These are phyloP conservation scores for Acrobeloides nanus DNA, from an alignment of 2,888 invertebrate species.

Conservation along the genomic window DNA sequence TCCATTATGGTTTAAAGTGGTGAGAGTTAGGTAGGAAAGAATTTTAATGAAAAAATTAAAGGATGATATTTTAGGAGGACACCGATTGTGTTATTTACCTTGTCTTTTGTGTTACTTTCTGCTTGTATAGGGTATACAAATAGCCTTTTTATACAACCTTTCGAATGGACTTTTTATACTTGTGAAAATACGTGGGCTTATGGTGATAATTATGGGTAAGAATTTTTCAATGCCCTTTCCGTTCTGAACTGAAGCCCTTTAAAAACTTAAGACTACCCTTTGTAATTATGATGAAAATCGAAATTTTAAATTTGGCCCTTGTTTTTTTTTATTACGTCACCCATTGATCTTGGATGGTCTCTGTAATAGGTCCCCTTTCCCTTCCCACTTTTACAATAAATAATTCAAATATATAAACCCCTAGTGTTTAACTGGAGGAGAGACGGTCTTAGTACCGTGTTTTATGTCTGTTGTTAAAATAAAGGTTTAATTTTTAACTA, in stretches of 20 bases:
- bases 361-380: too few relatives aligned
- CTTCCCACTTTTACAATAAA: too few relatives aligned
- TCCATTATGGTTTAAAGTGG: conserved; percentile 27
- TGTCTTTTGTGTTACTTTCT: conserved; percentile 22
- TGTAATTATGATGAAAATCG: not conserved
- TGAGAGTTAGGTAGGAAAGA: conserved; percentile 21
- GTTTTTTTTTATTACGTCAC: too few relatives aligned
- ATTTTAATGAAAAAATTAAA: not conserved
- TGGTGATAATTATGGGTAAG: conserved; percentile 29
- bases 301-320: too few relatives aligned
- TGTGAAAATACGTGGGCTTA: conserved; percentile 32
- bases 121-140: conserved; percentile 27
- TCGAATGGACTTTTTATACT: conserved; percentile 25
- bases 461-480: too few relatives aligned
- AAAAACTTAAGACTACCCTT: not conserved
- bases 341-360: too few relatives aligned
- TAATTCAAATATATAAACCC: too few relatives aligned
- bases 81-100: conserved; percentile 27
- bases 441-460: too few relatives aligned
- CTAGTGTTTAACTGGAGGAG: too few relatives aligned
- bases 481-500: too few relatives aligned
- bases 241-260: not conserved
- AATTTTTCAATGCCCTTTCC: not conserved
- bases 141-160: conserved; percentile 23
- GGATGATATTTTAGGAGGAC: conserved; percentile 17